These are phyloP conservation scores for Tragelaphus strepsiceros DNA, from an alignment of 2,113 vertebrate species.

Conservation along the genomic window DNA sequence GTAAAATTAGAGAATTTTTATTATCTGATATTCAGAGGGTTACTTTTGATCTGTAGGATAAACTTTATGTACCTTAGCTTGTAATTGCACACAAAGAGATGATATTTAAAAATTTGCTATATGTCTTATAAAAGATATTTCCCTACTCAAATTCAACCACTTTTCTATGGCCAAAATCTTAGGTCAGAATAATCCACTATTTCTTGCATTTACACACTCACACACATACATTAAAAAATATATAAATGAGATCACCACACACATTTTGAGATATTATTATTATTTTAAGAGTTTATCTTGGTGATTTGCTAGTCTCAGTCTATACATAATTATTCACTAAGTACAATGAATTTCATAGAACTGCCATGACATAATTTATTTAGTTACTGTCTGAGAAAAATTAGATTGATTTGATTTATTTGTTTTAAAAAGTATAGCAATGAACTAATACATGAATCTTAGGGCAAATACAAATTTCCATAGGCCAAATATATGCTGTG, in stretches of 20 bases:
- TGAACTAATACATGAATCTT: neutral
- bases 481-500: neutral
- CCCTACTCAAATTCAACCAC: neutral
- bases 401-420: neutral
- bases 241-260: neutral
- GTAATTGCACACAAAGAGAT: neutral
- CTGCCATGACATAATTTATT: neutral
- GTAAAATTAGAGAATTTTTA: neutral
- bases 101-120: neutral
- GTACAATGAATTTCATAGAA: neutral
- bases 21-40: neutral
- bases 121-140: neutral
- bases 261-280: neutral
- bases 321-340: neutral
- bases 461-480: neutral
- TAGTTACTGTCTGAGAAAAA: neutral
- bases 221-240: neutral
- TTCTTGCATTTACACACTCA: neutral
- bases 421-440: neutral
- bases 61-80: neutral
- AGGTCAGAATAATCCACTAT: neutral
- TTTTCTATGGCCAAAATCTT: neutral
- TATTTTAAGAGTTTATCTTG: conserved; percentile 4
- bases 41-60: neutral
- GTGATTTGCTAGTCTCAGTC: neutral